These are phyloP conservation scores for Hypothenemus hampei DNA, from an alignment of 1,140 invertebrate genomes.

Conservation along the genomic window DNA sequence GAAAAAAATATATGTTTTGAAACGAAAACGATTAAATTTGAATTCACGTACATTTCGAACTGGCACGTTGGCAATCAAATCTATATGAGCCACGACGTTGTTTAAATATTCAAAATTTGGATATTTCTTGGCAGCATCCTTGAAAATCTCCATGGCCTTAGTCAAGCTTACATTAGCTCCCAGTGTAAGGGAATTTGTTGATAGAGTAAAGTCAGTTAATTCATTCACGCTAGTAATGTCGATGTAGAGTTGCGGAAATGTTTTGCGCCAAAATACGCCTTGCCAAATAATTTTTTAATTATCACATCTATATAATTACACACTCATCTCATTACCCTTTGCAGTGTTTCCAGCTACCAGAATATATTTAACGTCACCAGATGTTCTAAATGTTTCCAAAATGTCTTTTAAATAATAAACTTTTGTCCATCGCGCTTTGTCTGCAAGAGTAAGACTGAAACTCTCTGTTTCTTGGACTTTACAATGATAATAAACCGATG, in stretches of 20 bases:
- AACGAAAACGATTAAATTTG: slow-evolving; percentile 28
- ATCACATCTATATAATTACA: slow-evolving; percentile 2
- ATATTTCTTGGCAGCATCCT: neutral
- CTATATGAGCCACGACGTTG: slow-evolving; percentile 57
- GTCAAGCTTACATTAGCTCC: slow-evolving; percentile 5
- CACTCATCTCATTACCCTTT: slow-evolving; percentile 49
- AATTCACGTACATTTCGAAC: slow-evolving; percentile 59
- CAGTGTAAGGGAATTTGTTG: slow-evolving; percentile 7
- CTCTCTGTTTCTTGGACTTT: too few species aligned
- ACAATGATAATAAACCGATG: too few species aligned
- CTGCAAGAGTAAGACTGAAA: too few species aligned
- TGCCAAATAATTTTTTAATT: neutral
- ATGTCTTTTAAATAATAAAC: slow-evolving; percentile 22
- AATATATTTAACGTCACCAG: slow-evolving; percentile 47
- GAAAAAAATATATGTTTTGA: slow-evolving; percentile 31
- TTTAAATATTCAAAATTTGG: slow-evolving; percentile 51
- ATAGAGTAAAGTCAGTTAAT: slow-evolving; percentile 2
- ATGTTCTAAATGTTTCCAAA: slow-evolving; percentile 24
- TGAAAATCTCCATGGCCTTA: neutral
- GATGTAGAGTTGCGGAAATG: slow-evolving; percentile 30
- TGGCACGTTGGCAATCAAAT: slow-evolving; percentile 61
- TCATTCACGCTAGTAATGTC: slow-evolving; percentile 2
- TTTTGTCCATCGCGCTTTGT: neutral
- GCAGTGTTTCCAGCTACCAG: slow-evolving; percentile 65
- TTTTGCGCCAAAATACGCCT: slow-evolving; percentile 10